A percentile compares a stretch with the other conserved stretches of the same genome.
Conservation (phyloP, 2,113 vertebrate species). For the Galeopterus variegatus region DNA sequence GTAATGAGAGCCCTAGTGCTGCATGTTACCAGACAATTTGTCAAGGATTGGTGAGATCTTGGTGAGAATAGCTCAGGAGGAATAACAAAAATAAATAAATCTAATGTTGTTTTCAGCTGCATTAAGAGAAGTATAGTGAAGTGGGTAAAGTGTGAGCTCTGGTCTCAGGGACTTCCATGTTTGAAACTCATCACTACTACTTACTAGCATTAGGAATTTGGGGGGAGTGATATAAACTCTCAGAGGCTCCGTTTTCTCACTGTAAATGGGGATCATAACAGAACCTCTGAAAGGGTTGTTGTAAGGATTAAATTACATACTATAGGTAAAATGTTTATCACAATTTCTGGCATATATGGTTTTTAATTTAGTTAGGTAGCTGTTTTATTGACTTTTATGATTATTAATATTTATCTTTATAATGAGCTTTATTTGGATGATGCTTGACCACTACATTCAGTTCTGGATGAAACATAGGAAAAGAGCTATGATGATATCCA, state of each 20-base stretch:
- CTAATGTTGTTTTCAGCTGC: not conserved
- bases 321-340: not conserved
- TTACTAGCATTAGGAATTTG: not conserved
- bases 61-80: not conserved
- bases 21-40: not conserved
- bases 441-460: not conserved
- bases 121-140: not conserved
- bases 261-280: not conserved
- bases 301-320: not conserved
- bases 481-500: not conserved
- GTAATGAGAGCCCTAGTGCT: not conserved
- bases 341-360: not conserved
- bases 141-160: not conserved
- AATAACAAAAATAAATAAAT: not conserved
- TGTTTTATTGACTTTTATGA: not conserved
- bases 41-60: not conserved
- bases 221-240: not conserved
- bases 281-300: not conserved
- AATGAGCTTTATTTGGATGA: not conserved
- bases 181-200: not conserved
- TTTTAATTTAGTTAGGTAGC: slow-evolving; percentile 5
- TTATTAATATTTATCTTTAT: not conserved
- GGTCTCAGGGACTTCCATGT: not conserved
- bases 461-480: not conserved
- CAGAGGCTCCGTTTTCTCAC: not conserved